These are phyloP conservation scores for Magallana nippona DNA, from an alignment of 2,888 invertebrate species.

Conservation along the genomic window DNA sequence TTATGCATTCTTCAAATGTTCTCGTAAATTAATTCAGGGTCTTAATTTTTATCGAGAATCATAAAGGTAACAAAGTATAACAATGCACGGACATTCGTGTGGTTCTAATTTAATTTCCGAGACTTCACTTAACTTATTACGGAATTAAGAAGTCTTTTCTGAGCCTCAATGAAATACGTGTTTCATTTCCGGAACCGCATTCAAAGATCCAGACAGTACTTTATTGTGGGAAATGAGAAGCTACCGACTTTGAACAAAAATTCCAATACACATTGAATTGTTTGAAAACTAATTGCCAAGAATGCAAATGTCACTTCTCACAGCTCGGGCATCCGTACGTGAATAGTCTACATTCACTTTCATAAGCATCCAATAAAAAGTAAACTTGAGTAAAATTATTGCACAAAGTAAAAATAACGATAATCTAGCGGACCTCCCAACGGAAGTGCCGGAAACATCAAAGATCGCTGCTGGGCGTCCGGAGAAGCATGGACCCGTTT, in stretches of 20 bases:
- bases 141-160: slow-evolving; percentile 28
- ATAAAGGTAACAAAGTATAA: neutral
- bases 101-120: slow-evolving; percentile 41
- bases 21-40: slow-evolving; percentile 2
- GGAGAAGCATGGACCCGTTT: slow-evolving; percentile 81
- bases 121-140: slow-evolving; percentile 25
- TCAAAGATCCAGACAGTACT: slow-evolving; percentile 13
- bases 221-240: neutral
- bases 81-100: slow-evolving; percentile 20
- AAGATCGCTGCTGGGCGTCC: slow-evolving; percentile 59
- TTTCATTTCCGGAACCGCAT: slow-evolving; percentile 26
- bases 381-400: slow-evolving; percentile 24
- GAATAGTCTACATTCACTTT: neutral
- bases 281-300: neutral
- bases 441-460: slow-evolving; percentile 72
- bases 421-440: slow-evolving; percentile 45
- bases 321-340: neutral
- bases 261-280: neutral
- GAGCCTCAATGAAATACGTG: neutral
- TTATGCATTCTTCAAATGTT: neutral
- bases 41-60: neutral
- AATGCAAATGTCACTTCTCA: slow-evolving; percentile 10
- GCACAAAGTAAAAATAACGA: slow-evolving; percentile 34
- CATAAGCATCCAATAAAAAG: too few relatives aligned
- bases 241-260: neutral